Conservation (phyloP, 1,140 invertebrate species). For the Drosophila orosa region DNA sequence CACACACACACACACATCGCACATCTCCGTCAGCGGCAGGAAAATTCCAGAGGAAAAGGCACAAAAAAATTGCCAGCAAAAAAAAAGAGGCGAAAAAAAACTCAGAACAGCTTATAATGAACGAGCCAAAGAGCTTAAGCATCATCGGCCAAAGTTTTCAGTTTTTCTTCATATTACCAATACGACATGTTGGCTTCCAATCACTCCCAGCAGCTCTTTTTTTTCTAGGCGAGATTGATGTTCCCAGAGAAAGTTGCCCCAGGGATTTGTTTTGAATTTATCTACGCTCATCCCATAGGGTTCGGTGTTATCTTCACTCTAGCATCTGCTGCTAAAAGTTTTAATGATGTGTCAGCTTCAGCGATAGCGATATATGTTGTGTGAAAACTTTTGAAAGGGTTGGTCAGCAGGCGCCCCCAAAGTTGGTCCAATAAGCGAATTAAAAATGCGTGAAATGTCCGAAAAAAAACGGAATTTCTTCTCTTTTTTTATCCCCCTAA, state of each 20-base stretch:
- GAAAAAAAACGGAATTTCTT: slow-evolving; percentile 9
- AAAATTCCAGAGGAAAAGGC: slow-evolving; percentile 30
- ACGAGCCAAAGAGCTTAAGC: slow-evolving; percentile 49
- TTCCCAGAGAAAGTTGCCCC: not conserved
- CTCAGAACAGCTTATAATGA: slow-evolving; percentile 44
- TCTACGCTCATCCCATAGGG: not conserved
- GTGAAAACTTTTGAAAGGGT: slow-evolving; percentile 12
- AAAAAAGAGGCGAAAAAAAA: slow-evolving; percentile 3
- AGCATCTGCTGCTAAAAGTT: slow-evolving; percentile 40
- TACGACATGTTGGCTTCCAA: slow-evolving; percentile 62
- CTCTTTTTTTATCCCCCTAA: slow-evolving; percentile 25
- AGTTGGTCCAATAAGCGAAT: slow-evolving; percentile 24
- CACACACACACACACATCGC: slow-evolving; percentile 2
- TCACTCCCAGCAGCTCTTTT: slow-evolving; percentile 14
- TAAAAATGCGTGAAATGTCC: slow-evolving; percentile 41
- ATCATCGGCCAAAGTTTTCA: slow-evolving; percentile 50
- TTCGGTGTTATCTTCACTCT: slow-evolving; percentile 14
- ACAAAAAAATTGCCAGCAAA: slow-evolving; percentile 17
- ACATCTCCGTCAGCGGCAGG: slow-evolving; percentile 1
- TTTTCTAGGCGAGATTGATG: slow-evolving; percentile 33
- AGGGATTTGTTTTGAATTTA: slow-evolving; percentile 12
- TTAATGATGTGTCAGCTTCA: slow-evolving; percentile 48
- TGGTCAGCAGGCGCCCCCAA: slow-evolving; percentile 1
- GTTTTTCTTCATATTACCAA: slow-evolving; percentile 48
- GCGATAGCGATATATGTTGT: slow-evolving; percentile 21